These are phyloP conservation scores for Ostrea denselamellosa DNA, from an alignment of 1,140 invertebrate species.

Conservation along the genomic window DNA sequence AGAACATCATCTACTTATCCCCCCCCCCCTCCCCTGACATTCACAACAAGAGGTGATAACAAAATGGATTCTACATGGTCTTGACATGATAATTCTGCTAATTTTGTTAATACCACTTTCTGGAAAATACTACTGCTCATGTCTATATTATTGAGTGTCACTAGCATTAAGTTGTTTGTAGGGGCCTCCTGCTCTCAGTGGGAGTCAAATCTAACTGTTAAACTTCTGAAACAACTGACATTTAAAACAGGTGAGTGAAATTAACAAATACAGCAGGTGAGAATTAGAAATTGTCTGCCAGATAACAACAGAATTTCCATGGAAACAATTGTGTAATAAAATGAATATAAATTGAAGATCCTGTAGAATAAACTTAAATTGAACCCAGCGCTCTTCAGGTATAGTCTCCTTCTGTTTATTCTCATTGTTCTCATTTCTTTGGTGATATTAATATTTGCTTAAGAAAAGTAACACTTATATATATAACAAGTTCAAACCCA, in stretches of 20 bases:
- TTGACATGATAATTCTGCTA: not conserved
- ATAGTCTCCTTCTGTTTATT: not conserved
- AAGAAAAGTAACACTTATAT: no score
- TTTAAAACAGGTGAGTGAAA: constrained; percentile 6
- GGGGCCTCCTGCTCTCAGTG: not conserved
- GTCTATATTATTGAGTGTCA: constrained; percentile 5
- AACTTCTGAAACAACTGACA: not conserved
- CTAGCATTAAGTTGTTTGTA: not conserved
- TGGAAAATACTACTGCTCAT: not conserved
- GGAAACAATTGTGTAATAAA: constrained; percentile 14
- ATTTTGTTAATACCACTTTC: not conserved
- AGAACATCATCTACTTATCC: not conserved
- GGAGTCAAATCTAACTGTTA: not conserved
- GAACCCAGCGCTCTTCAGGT: constrained; percentile 11
- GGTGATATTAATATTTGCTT: no score
- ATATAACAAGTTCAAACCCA: no score
- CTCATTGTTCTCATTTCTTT: not conserved
- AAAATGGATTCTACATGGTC: not conserved
- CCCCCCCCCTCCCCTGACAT: not conserved
- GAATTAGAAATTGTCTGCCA: not conserved
- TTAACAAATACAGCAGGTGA: constrained; percentile 8
- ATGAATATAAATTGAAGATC: constrained; percentile 4
- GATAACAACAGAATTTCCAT: not conserved
- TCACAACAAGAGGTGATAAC: not conserved
- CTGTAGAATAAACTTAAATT: not conserved